Evolutionary conservation across 2,797 vertebrate species (phyloP).

Genomic region (Calcarius lapponicus): DNA sequence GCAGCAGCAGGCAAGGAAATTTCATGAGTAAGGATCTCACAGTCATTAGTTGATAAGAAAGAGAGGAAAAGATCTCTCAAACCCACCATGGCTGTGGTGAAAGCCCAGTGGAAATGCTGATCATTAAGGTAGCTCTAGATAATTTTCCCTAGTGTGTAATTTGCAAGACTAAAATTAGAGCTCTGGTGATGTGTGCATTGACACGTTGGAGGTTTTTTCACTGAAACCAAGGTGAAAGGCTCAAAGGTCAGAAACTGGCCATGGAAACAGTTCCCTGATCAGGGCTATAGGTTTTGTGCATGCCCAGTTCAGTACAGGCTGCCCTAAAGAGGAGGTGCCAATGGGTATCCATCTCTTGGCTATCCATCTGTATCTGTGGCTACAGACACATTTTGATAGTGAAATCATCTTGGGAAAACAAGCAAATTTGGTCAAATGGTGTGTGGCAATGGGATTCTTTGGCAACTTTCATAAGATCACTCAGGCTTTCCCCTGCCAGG

Average conservation of each 20-base stretch:
- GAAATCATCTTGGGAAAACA: neutral
- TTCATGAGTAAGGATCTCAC: neutral
- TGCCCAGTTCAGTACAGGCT: neutral
- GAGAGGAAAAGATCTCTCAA: neutral
- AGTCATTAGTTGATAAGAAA: neutral
- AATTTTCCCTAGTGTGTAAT: neutral
- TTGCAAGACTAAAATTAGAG: neutral
- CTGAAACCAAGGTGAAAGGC: neutral
- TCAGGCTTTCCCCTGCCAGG: neutral
- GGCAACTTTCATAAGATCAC: neutral
- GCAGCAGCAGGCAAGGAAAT: neutral
- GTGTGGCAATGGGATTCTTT: neutral
- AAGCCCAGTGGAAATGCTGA: neutral
- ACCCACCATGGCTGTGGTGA: neutral
- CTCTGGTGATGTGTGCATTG: neutral
- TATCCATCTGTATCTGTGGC: fast-evolving
- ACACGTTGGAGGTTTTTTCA: neutral
- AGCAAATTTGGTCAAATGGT: neutral
- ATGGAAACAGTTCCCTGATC: neutral
- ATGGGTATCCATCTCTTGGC: neutral
- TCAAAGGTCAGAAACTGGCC: neutral
- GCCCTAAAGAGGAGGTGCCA: neutral
- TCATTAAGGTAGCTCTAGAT: neutral
- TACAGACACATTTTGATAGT: neutral
- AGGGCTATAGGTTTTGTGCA: fast-evolving